Evolutionary conservation across 1,140 invertebrate genomes (phyloP), one percentile per base, ranked within the genome.

Genomic region (Zaprionus ghesquierei): DNA sequence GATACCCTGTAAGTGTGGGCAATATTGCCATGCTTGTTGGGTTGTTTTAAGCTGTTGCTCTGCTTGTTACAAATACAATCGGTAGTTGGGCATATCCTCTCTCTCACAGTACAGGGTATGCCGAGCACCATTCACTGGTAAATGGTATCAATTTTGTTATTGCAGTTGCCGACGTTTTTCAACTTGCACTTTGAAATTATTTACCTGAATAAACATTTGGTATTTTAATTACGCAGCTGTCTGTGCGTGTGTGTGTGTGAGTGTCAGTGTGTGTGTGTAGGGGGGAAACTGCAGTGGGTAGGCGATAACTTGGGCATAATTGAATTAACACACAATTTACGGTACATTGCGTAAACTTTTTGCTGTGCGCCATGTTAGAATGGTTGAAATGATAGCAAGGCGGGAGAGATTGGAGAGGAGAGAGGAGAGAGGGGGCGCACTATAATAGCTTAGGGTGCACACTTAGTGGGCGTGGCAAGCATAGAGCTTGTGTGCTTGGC

Each of bases 191-290:
- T 79, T 60, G 69, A 86, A 86, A 86, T 90, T 90, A 87, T 90
- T 90, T 90, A 90, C 87, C 87, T 90, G 87, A 86, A 86, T 90
- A 90, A 90, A 90, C 87, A 90, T 90, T 90, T 77, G 86, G 87
- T 90, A 90, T 90, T 90, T 90, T 90, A 90, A 90, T 90, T 90
- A 90, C 79, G 72, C 72, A 81, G 70, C 81, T 86, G 54, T 71
- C 38, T 51, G 50, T 59, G 44, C 22, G 46, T 31, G 18, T 33
- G 51, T 22, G 23, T n/a, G 51, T 22, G 72, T 50, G 54, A 3
- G 33, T 29, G 33, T 41, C 50, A 29, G 53, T 25, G 22, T 25
- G 53, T 62, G 25, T 44, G 46, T 31, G 35, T 44, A 23, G 22
- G 44, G 29, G 22, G 23, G n/a, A 5, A 10, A 53, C 8, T 38